Percentiles rank a stretch among this genome's conserved stretches.
Evolutionary conservation across 2,888 invertebrate genomes (phyloP).

Genomic region (Timema cristinae): DNA sequence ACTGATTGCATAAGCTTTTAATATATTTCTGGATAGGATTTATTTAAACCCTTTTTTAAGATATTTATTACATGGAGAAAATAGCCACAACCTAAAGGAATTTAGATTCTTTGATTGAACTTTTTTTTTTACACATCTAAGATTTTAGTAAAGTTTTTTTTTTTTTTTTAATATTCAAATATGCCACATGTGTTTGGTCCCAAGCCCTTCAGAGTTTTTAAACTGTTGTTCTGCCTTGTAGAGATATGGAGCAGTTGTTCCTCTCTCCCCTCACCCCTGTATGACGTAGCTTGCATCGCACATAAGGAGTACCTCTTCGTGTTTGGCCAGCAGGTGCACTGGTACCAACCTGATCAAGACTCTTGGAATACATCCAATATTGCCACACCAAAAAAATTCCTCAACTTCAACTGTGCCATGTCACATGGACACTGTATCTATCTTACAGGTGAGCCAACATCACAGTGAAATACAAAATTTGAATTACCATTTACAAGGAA

Average conservation of each 20-base stretch:
- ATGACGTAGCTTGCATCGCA: constrained; percentile 35
- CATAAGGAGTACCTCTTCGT: constrained; percentile 35
- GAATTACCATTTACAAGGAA: no score
- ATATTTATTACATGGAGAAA: no score
- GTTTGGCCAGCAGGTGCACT: constrained; percentile 34
- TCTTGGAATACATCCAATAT: constrained; percentile 32
- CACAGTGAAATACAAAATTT: no score
- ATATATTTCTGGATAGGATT: no score
- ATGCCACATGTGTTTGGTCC: no score
- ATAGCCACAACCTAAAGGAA: no score
- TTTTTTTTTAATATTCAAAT: no score
- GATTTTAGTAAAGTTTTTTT: no score
- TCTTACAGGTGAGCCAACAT: constrained; percentile 32
- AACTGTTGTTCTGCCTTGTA: constrained; percentile 23
- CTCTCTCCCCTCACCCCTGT: constrained; percentile 33
- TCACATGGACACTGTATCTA: constrained; percentile 34
- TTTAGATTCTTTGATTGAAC: no score
- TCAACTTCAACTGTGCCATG: constrained; percentile 35
- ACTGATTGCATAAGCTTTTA: no score
- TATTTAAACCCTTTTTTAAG: no score
- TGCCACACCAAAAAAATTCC: constrained; percentile 29
- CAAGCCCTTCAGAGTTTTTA: not conserved
- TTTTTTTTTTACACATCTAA: no score
- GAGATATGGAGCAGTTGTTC: constrained; percentile 34
- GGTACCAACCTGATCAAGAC: constrained; percentile 31